phyloP scores from a whole-genome alignment of 2,113 vertebrate species.

The Cyrtonyx montezumae region DNA sequence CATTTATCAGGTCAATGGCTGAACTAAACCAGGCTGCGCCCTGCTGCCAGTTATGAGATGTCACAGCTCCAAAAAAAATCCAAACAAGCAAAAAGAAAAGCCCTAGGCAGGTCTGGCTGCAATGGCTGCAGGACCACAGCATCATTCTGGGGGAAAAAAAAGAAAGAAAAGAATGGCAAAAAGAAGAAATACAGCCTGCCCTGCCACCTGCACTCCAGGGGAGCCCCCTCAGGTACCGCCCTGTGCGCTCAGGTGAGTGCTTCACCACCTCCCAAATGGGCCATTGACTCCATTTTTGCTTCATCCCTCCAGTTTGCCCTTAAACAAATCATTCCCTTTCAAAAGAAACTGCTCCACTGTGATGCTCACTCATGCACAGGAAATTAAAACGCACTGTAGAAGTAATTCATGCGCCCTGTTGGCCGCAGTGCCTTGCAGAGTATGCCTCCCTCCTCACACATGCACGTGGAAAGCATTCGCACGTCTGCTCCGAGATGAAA shows the following conservation, averaged over 20 bases:
- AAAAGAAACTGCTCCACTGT: not conserved
- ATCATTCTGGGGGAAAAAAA: not conserved
- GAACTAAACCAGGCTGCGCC: not conserved
- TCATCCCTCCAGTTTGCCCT: not conserved
- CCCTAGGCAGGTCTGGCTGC: not conserved
- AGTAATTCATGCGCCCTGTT: not conserved
- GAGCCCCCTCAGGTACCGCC: not conserved
- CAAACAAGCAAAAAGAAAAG: not conserved
- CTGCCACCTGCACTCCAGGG: not conserved
- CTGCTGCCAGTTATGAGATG: not conserved
- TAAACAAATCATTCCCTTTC: not conserved
- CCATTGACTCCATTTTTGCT: not conserved
- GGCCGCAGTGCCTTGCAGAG: not conserved
- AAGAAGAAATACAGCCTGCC: not conserved
- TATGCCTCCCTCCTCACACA: not conserved
- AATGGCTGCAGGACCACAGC: not conserved
- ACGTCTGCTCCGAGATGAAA: not conserved
- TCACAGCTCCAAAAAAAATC: not conserved
- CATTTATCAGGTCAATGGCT: not conserved
- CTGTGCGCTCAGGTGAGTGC: accelerated
- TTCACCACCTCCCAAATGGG: not conserved
- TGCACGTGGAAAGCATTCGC: not conserved
- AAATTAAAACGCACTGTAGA: not conserved
- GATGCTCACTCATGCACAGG: not conserved
- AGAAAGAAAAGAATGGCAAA: not conserved